Conservation (phyloP, 2,888 invertebrate genomes). For the Cephus runcator region DNA sequence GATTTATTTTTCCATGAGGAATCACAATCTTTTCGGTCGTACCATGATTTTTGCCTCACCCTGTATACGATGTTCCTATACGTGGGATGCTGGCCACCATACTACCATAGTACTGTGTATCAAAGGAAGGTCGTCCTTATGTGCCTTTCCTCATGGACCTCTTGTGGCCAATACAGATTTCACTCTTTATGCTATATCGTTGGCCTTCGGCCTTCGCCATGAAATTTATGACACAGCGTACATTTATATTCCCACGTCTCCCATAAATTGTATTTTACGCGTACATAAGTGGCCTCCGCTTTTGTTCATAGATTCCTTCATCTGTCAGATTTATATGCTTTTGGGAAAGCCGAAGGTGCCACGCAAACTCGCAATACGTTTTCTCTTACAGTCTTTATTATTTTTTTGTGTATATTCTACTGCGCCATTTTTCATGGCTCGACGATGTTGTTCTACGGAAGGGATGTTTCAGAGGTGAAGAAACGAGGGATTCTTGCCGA, state of each 20-base stretch:
- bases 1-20: too few relatives aligned
- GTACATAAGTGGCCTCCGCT: conserved; percentile 55
- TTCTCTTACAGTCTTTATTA: background rate
- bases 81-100: background rate
- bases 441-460: background rate
- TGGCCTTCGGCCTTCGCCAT: background rate
- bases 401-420: background rate
- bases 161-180: background rate
- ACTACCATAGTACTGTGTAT: background rate
- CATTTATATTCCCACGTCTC: conserved; percentile 51
- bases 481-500: too few relatives aligned
- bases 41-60: too few relatives aligned
- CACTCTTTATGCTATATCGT: background rate
- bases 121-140: background rate
- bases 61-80: background rate
- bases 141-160: background rate
- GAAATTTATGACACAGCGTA: conserved; percentile 52
- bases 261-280: conserved; percentile 55
- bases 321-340: conserved; percentile 50
- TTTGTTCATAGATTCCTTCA: conserved; percentile 58
- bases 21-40: too few relatives aligned
- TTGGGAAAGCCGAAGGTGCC: conserved; percentile 1
- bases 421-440: background rate
- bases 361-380: background rate
- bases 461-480: background rate